These are phyloP conservation scores for Drosophila triauraria DNA, from an alignment of 1,140 invertebrate species.

Conservation along the genomic window DNA sequence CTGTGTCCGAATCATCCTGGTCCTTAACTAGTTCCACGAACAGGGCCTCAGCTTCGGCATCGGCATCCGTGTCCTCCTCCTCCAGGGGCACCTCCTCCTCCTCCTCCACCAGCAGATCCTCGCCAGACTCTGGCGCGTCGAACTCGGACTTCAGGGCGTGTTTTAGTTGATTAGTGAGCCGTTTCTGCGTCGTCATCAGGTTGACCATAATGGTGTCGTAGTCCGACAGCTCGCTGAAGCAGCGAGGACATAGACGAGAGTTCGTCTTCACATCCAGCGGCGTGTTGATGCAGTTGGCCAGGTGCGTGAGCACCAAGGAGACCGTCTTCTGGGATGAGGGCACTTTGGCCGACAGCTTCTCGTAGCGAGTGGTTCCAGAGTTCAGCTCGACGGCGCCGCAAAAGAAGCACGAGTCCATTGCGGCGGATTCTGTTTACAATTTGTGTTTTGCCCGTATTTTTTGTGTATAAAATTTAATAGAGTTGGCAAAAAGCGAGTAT, in stretches of 20 bases:
- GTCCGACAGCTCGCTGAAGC: conserved; percentile 68
- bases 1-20: conserved; percentile 44
- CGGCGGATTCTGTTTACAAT: conserved; percentile 42
- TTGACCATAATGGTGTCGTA: conserved; percentile 81
- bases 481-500: conserved; percentile 50
- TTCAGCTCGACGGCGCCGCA: conserved; percentile 68
- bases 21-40: conserved; percentile 70
- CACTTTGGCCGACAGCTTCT: conserved; percentile 58
- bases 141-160: conserved; percentile 60
- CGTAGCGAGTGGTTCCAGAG: conserved; percentile 33
- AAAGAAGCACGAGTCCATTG: conserved; percentile 70
- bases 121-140: conserved; percentile 30
- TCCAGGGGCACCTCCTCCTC: conserved; percentile 21
- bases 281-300: conserved; percentile 71
- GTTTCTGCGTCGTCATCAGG: conserved; percentile 72
- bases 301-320: conserved; percentile 69
- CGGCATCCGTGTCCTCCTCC: conserved; percentile 34
- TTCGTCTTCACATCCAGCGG: conserved; percentile 51
- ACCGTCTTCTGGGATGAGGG: conserved; percentile 72
- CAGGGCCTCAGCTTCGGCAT: conserved; percentile 64
- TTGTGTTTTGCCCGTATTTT: conserved; percentile 22
- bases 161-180: conserved; percentile 60
- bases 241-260: conserved; percentile 59
- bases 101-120: conserved; percentile 52
- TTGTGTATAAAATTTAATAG: conserved; percentile 45